These are phyloP conservation scores for Mandrillus leucophaeus DNA, from an alignment of 2,113 vertebrate genomes.

Conservation along the genomic window DNA sequence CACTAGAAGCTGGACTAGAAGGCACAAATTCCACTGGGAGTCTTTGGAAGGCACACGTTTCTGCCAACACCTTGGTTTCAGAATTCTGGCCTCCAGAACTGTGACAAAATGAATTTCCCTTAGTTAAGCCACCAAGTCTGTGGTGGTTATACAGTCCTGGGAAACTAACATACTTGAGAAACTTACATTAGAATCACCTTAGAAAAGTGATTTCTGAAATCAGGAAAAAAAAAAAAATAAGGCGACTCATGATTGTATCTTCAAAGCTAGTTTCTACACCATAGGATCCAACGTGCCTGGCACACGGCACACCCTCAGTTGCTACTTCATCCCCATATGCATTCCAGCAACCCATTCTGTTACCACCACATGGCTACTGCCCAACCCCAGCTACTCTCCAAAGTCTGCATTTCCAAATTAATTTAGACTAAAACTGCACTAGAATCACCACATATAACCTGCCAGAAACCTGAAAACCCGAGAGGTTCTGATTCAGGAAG, in stretches of 20 bases:
- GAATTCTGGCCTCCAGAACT: not conserved
- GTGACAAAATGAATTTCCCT: not conserved
- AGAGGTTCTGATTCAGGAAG: constrained; percentile 2
- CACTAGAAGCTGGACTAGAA: not conserved
- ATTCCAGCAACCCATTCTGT: not conserved
- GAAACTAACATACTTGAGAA: not conserved
- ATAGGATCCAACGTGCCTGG: not conserved
- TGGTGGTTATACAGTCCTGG: not conserved
- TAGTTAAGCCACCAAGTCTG: not conserved
- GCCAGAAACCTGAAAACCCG: not conserved
- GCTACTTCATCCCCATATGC: not conserved
- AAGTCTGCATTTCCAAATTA: not conserved
- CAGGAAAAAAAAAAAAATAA: not conserved
- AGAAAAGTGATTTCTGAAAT: not conserved
- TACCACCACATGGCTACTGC: not conserved
- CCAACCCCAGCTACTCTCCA: not conserved
- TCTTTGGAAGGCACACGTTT: not conserved
- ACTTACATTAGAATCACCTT: constrained; percentile 6
- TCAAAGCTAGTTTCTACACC: not conserved
- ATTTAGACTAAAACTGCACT: not conserved
- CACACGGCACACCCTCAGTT: not conserved
- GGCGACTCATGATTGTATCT: not conserved
- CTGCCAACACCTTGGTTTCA: not conserved
- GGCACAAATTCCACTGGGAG: not conserved
- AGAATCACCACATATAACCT: not conserved